Evolutionary conservation across 2,888 invertebrate genomes (phyloP), one percentile per base, ranked within the genome.

Genomic region (Dimorphilus gyrociliatus): DNA sequence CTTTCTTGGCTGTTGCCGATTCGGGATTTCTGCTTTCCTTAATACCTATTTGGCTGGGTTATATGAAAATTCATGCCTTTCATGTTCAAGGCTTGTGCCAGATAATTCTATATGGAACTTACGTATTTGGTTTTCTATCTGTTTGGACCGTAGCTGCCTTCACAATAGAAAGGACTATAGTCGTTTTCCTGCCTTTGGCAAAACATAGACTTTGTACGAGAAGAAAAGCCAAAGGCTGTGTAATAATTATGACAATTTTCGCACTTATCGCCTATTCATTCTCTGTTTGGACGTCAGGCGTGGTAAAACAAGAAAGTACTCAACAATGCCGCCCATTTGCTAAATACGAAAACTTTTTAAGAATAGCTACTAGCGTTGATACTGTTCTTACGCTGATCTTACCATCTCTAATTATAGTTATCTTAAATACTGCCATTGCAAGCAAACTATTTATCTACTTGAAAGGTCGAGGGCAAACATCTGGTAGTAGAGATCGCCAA

Each of bases 101-200:
- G 18, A n/a, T 25, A 4, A 27, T 31, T 12, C 19, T 38, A 8
- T 38, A 36, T 19, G 14, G 33, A 5, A 21, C 30, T 3, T 36
- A 38, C 19, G 32, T 37, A 16, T 25, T 19, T 19, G 27, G 30
- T 19, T 38, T 38, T 17, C 32, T 36, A 7, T 38, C 40, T 24
- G 36, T 34, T 3, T 41, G 41, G 41, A 40, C 38, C 2, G 41
- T 41, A 7, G 38, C 38, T 14, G 29, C 33, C 19, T 41, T 41
- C 35, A 41, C 41, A 7, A 19, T 23, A 12, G 41, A 41, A 27
- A 25, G 41, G 2, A 40, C 36, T 33, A 35, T 41, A 21, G 35
- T 40, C 13, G 39, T 41, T 8, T 41, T 40, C 28, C 34, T 38
- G 16, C 41, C 41, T 16, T 36, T 41, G 13, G 19, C 25, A 7